These are phyloP conservation scores for Baronia brevicornis DNA, from an alignment of 2,888 invertebrate genomes.

Conservation along the genomic window DNA sequence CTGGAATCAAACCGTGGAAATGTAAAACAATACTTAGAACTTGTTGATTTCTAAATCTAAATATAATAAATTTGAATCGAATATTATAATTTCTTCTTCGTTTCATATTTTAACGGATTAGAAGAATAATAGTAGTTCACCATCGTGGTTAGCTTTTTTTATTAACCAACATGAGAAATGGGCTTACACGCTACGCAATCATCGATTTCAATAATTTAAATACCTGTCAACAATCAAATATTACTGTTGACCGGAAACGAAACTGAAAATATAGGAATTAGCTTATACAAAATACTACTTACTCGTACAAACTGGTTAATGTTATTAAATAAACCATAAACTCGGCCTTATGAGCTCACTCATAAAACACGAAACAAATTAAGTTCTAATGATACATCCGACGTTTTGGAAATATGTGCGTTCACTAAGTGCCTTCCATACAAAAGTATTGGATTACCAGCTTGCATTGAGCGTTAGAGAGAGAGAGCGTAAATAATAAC, in stretches of 20 bases:
- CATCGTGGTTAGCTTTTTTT: no score
- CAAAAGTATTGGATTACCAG: slow-evolving; percentile 75
- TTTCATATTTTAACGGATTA: no score
- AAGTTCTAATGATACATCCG: slow-evolving; percentile 41
- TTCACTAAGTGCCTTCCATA: slow-evolving; percentile 71
- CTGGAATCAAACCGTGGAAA: no score
- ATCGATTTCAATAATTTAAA: slow-evolving; percentile 17
- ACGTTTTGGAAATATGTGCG: slow-evolving; percentile 48
- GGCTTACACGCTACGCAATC: slow-evolving; percentile 19
- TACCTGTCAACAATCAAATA: slow-evolving; percentile 15
- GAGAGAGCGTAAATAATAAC: slow-evolving; percentile 71
- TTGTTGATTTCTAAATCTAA: no score
- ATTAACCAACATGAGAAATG: slow-evolving; percentile 13
- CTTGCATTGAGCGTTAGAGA: slow-evolving; percentile 65
- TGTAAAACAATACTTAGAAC: no score
- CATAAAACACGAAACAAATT: slow-evolving; percentile 47
- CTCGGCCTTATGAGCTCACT: slow-evolving; percentile 18
- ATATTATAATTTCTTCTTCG: no score
- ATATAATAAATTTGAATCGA: no score
- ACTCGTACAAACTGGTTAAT: slow-evolving; percentile 14
- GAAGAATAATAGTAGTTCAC: no score
- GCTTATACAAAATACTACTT: slow-evolving; percentile 15
- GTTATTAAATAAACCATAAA: slow-evolving; percentile 14
- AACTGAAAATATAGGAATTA: slow-evolving; percentile 15
- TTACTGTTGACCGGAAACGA: slow-evolving; percentile 12